Base-by-base conservation (phyloP, 2,888 invertebrate species). In the Eledone cirrhosa region DNA sequence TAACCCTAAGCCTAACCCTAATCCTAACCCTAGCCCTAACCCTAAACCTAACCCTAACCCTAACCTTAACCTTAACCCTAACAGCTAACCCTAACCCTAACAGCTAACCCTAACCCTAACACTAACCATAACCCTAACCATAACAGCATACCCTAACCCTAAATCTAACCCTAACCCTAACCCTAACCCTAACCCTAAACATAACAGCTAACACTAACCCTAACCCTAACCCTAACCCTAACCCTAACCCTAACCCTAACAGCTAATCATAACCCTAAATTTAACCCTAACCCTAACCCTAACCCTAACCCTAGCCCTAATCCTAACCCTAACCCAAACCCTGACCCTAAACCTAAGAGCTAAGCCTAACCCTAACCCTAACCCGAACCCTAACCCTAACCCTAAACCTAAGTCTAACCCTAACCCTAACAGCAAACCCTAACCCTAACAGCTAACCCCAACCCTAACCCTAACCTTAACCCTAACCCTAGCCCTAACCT, bases 381-480 rank as follows among this genome's bases (percentile, higher is more conserved):
- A 53, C 53, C 53, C 53, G 13, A 53, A 53, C 53, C 53, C 53
- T 53, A 53, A 53, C 53, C 53, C 53, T 53, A 53, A 53, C 53
- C 53, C 53, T 53, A 16, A 53, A 13, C 80, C 80, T 53, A 77
- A 79, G 77, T 79, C 76, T 53, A 79, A n/a, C n/a, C n/a, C n/a
- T n/a, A n/a, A n/a, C n/a, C n/a, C n/a, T n/a, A n/a, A n/a, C n/a
- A n/a, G n/a, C n/a, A n/a, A n/a, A n/a, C n/a, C n/a, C n/a, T n/a
- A n/a, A n/a, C n/a, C n/a, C n/a, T n/a, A n/a, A n/a, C n/a, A n/a
- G n/a, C n/a, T n/a, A n/a, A n/a, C n/a, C n/a, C n/a, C n/a, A n/a
- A n/a, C n/a, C n/a, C n/a, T n/a, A n/a, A n/a, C n/a, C n/a, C n/a
- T n/a, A n/a, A n/a, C n/a, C n/a, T n/a, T n/a, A n/a, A n/a, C n/a